Percentiles rank a stretch among this genome's conserved stretches.
Conservation (phyloP, 2,888 invertebrate species). For the Lycaena phlaeas region DNA sequence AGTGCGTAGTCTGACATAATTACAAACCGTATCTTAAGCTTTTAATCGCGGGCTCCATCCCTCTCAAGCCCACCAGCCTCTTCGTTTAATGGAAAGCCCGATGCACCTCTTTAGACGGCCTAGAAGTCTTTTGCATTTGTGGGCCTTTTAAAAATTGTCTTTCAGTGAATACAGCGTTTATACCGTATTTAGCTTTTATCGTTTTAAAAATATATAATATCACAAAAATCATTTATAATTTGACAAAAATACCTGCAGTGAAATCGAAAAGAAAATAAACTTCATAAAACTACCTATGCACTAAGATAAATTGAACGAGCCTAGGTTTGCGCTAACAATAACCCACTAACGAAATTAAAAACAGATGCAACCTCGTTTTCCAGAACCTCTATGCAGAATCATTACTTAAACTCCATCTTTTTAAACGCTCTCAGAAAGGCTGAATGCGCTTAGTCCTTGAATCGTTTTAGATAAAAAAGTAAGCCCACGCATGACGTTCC, state of each 20-base stretch:
- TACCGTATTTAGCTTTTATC: background rate
- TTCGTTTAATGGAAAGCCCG: constrained; percentile 37
- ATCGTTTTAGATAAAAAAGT: constrained; percentile 41
- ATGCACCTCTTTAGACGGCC: constrained; percentile 27
- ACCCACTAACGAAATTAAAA: constrained; percentile 47
- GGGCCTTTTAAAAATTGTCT: constrained; percentile 31
- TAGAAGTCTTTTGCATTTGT: constrained; percentile 28
- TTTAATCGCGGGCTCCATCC: constrained; percentile 34
- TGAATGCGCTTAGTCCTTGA: constrained; percentile 57
- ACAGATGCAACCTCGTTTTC: constrained; percentile 29
- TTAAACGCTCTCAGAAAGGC: constrained; percentile 42
- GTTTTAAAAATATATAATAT: background rate
- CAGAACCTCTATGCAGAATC: constrained; percentile 40
- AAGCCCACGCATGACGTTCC: constrained; percentile 57
- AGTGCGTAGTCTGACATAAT: constrained; percentile 22
- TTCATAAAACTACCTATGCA: constrained; percentile 19
- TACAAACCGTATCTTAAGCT: constrained; percentile 33
- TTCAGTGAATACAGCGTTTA: constrained; percentile 19
- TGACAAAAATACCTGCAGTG: constrained; percentile 20
- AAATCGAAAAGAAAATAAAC: constrained; percentile 21
- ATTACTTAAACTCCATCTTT: constrained; percentile 68
- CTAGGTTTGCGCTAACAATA: constrained; percentile 28
- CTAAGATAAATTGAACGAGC: constrained; percentile 24
- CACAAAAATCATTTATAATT: constrained; percentile 11
- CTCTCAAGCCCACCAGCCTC: constrained; percentile 23